A percentile compares a stretch with the other conserved stretches of the same genome.
These are phyloP conservation scores for Drosophila pachea DNA, from an alignment of 1,140 invertebrate species.

Conservation along the genomic window DNA sequence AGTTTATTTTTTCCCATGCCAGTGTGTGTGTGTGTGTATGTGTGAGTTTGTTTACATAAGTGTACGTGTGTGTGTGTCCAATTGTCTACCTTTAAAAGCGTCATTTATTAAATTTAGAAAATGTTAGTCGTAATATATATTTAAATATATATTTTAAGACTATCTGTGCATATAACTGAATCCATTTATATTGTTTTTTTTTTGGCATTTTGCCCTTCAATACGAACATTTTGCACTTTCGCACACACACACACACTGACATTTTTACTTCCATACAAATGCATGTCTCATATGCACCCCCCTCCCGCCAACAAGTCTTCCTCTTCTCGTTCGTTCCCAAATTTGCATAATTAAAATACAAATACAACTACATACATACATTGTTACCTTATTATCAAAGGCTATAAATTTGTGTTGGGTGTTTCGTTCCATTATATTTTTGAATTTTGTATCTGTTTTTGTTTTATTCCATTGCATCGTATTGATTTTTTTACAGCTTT, in stretches of 20 bases:
- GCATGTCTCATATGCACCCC: conserved; percentile 3
- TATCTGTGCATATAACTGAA: conserved; percentile 1
- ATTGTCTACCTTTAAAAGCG: conserved; percentile 42
- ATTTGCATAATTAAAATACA: conserved; percentile 33
- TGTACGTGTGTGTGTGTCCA: conserved; percentile 10
- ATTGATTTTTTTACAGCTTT: conserved; percentile 2
- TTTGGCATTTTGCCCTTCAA: neutral
- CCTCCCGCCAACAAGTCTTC: neutral
- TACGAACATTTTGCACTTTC: conserved; percentile 16
- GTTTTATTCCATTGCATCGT: too few species aligned
- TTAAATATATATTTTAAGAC: conserved; percentile 3
- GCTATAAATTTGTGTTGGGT: conserved; percentile 24
- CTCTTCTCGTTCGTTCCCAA: neutral
- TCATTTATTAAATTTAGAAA: conserved; percentile 18
- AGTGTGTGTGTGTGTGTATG: conserved; percentile 13
- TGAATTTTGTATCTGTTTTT: too few species aligned
- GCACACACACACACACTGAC: conserved; percentile 2
- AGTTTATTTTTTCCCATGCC: conserved; percentile 41
- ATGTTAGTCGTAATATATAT: conserved; percentile 18
- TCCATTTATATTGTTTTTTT: neutral
- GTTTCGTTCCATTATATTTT: neutral
- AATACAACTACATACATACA: conserved; percentile 65
- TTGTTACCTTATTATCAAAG: conserved; percentile 20
- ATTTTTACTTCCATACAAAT: conserved; percentile 10
- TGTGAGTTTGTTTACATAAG: neutral